Evolutionary conservation across 2,888 invertebrate species (phyloP).

Genomic region (Linnaemya vulpina): DNA sequence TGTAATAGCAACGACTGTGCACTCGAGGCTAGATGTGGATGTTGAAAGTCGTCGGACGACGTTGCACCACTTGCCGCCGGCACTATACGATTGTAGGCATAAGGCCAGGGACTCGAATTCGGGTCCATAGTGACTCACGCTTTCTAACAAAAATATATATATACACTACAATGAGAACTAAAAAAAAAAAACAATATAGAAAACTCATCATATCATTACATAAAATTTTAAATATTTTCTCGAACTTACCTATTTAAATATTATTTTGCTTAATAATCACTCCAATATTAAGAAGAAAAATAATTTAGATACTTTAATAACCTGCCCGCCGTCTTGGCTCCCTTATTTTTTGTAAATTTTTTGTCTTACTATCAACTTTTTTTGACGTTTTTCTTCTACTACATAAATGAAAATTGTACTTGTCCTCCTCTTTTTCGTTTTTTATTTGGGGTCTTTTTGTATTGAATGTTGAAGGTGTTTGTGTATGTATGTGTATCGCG

Average conservation of each 20-base stretch:
- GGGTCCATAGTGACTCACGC: conserved; percentile 88
- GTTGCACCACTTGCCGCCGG: conserved; percentile 87
- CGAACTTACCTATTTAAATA: conserved; percentile 46
- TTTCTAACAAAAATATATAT: conserved; percentile 39
- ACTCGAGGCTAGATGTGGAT: conserved; percentile 87
- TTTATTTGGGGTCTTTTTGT: conserved; percentile 61
- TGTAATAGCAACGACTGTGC: conserved; percentile 88
- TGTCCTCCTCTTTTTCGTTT: conserved; percentile 65
- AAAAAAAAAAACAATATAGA: conserved; percentile 54
- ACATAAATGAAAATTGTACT: conserved; percentile 67
- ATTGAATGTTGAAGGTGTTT: conserved; percentile 68
- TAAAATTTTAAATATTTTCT: conserved; percentile 58
- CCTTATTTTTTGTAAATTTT: conserved; percentile 51
- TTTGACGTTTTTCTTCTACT: conserved; percentile 70
- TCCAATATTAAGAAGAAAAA: conserved; percentile 48
- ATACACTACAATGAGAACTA: conserved; percentile 57
- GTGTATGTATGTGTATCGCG: conserved; percentile 72
- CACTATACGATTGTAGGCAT: conserved; percentile 91
- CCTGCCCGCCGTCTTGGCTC: conserved; percentile 70
- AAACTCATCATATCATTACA: conserved; percentile 59
- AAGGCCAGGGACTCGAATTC: conserved; percentile 92
- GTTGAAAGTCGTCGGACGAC: conserved; percentile 87
- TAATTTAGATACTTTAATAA: conserved; percentile 53
- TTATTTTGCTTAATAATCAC: conserved; percentile 32
- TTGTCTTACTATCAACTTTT: conserved; percentile 65